phyloP scores from a whole-genome alignment of 1,140 invertebrate genomes.

The Lineus longissimus region DNA sequence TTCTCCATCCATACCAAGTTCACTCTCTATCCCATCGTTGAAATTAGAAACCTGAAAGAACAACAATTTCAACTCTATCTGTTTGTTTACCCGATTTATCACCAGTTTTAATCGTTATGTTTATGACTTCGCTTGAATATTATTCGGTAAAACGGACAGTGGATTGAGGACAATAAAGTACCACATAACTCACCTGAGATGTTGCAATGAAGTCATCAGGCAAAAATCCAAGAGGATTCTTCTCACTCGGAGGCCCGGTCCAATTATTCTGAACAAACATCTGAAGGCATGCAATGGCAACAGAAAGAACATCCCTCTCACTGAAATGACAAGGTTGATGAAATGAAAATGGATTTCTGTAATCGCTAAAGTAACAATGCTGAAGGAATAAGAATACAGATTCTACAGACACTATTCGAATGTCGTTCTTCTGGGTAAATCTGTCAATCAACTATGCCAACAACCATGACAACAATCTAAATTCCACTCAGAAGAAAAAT shows the following conservation, averaged over 20 bases:
- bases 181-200: conserved; percentile 15
- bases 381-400: no score
- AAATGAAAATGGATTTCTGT: no score
- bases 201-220: conserved; percentile 18
- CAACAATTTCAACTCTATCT: no score
- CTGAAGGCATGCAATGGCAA: conserved; percentile 63
- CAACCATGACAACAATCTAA: no score
- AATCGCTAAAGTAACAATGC: no score
- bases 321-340: conserved; percentile 18
- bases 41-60: conserved; percentile 11
- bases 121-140: not conserved
- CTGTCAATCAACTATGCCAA: no score
- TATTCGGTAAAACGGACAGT: not conserved
- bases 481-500: no score
- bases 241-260: conserved; percentile 63
- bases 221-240: conserved; percentile 20
- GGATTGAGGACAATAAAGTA: not conserved
- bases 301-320: conserved; percentile 45
- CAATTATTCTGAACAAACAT: conserved; percentile 78
- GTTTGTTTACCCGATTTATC: not conserved
- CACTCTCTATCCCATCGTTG: conserved; percentile 22
- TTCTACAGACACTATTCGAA: no score
- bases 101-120: not conserved
- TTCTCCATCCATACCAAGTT: conserved; percentile 42
- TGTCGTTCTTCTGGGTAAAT: no score